phyloP scores from a whole-genome alignment of 2,797 vertebrate species.

The Neosilurus mollespiculum region DNA sequence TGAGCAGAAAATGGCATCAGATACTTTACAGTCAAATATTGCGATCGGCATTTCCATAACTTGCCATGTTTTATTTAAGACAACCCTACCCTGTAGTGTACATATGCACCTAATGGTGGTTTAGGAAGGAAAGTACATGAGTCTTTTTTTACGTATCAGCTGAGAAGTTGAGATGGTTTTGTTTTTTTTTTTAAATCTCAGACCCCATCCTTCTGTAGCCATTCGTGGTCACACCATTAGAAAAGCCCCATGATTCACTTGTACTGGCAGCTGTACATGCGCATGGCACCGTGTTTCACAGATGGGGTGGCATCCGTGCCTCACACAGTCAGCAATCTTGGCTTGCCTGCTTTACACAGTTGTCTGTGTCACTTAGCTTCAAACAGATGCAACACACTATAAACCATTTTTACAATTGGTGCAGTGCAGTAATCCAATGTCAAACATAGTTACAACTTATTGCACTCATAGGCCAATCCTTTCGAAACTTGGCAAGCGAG shows the following conservation, averaged over 20 bases:
- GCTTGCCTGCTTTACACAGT: conserved; percentile 28
- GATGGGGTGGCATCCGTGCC: conserved; percentile 26
- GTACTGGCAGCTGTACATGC: conserved; percentile 13
- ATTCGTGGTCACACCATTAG: conserved; percentile 7
- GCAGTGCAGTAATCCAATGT: conserved; percentile 30
- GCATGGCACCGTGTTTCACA: conserved; percentile 12
- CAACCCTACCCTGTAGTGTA: no score
- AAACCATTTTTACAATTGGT: conserved; percentile 41
- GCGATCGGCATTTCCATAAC: no score
- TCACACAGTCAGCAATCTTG: conserved; percentile 28
- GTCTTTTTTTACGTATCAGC: not conserved
- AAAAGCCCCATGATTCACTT: not conserved
- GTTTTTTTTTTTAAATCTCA: not conserved
- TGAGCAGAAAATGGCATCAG: no score
- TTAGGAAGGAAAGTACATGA: no score
- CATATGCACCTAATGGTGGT: no score
- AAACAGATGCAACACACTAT: conserved; percentile 37
- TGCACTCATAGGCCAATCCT: conserved; percentile 14
- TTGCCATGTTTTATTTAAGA: no score
- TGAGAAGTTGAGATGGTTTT: not conserved
- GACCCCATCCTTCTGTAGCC: not conserved
- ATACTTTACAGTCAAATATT: no score
- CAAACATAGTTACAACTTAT: conserved; percentile 41
- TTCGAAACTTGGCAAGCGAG: conserved; percentile 13
- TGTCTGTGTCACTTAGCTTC: conserved; percentile 28